phyloP scores from a whole-genome alignment of 2,113 vertebrate genomes.

The Clarias macrocephalus region DNA sequence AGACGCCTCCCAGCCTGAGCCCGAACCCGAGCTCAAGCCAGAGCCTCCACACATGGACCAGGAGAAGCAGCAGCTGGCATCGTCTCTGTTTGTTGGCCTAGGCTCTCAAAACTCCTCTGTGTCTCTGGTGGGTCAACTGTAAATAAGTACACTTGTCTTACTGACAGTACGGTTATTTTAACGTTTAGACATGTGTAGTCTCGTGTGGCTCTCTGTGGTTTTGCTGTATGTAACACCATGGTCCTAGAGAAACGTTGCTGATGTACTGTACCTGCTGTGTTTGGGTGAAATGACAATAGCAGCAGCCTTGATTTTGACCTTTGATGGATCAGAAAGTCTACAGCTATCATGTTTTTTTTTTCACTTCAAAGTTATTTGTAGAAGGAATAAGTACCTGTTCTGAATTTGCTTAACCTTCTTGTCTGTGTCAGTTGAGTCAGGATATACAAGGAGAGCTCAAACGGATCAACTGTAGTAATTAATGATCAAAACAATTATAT shows the following conservation, averaged over 20 bases:
- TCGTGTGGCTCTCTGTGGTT: too few relatives aligned
- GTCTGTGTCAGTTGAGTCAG: neutral
- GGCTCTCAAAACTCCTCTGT: constrained; percentile 74
- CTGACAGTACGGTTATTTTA: neutral
- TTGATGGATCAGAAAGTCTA: neutral
- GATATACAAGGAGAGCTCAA: neutral
- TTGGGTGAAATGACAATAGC: too few relatives aligned
- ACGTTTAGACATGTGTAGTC: too few relatives aligned
- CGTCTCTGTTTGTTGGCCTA: constrained; percentile 87
- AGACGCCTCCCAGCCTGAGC: constrained; percentile 22
- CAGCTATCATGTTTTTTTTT: neutral
- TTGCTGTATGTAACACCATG: too few relatives aligned
- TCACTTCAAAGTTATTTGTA: neutral
- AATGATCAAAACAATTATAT: neutral
- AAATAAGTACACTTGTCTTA: neutral
- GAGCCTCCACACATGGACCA: constrained; percentile 67
- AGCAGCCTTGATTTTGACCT: too few relatives aligned
- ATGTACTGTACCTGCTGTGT: too few relatives aligned
- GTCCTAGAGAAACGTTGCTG: too few relatives aligned
- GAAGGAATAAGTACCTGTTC: neutral
- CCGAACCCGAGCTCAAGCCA: constrained; percentile 42
- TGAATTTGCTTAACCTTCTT: neutral
- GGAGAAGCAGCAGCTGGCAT: constrained; percentile 87
- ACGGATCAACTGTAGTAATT: neutral
- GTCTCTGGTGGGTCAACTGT: constrained; percentile 79